Percentiles rank a stretch among this genome's conserved stretches.
phyloP scores from a whole-genome alignment of 2,888 invertebrate genomes.

The Scrobipalpa atriplicella region DNA sequence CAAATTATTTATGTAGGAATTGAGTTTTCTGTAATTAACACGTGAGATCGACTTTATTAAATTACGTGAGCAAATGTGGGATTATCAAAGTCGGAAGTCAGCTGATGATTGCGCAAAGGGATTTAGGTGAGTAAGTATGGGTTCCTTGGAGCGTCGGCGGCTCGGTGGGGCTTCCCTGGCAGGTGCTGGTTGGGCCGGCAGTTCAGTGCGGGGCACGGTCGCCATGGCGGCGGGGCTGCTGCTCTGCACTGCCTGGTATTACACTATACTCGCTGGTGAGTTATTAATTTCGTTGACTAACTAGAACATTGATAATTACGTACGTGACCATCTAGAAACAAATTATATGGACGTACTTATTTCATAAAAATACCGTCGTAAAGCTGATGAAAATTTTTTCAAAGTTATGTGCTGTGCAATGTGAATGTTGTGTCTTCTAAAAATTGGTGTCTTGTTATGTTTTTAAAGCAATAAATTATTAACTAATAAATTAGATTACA shows the following conservation, averaged over 20 bases:
- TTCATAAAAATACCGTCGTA: too few relatives aligned
- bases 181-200: conserved; percentile 35
- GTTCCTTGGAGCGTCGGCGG: conserved; percentile 54
- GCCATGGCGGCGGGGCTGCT: conserved; percentile 65
- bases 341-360: too few relatives aligned
- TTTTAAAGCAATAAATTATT: neutral
- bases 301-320: too few relatives aligned
- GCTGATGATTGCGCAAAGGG: conserved; percentile 27
- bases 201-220: conserved; percentile 44
- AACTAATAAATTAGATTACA: neutral
- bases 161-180: conserved; percentile 57
- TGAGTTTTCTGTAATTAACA: too few relatives aligned
- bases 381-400: too few relatives aligned
- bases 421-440: too few relatives aligned
- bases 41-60: neutral
- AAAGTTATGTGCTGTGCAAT: too few relatives aligned
- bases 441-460: too few relatives aligned
- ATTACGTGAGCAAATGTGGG: conserved; percentile 3
- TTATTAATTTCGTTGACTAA: conserved; percentile 1
- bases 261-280: conserved; percentile 73
- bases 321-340: too few relatives aligned
- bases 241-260: conserved; percentile 73
- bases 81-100: neutral
- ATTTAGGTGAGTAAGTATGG: conserved; percentile 62
- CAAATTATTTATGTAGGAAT: too few relatives aligned